phyloP scores from a whole-genome alignment of 2,113 vertebrate genomes.

The Scomber japonicus region DNA sequence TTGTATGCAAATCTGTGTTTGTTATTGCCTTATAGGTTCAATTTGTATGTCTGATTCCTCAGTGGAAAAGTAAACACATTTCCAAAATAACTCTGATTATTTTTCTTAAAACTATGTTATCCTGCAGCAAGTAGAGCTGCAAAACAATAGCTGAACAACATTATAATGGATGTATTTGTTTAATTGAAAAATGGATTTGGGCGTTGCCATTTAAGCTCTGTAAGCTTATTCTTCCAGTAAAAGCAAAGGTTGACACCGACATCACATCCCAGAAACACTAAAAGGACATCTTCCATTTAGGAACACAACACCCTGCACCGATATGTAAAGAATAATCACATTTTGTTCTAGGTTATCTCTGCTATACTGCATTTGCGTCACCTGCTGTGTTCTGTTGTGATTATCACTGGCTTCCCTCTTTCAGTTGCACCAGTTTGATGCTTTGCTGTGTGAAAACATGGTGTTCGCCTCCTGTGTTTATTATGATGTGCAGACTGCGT shows the following conservation, averaged over 20 bases:
- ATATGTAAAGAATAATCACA: slow-evolving; percentile 23
- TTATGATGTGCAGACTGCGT: slow-evolving; percentile 79
- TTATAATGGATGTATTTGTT: neutral
- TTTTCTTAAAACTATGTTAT: neutral
- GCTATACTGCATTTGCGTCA: slow-evolving; percentile 54
- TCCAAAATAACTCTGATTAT: neutral
- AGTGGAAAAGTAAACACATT: neutral
- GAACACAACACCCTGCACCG: neutral
- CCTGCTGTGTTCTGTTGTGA: slow-evolving; percentile 39
- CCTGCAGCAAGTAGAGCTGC: neutral
- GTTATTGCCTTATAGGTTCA: neutral
- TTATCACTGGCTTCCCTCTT: slow-evolving; percentile 3
- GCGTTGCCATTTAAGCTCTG: neutral
- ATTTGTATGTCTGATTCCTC: neutral
- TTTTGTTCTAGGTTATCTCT: slow-evolving; percentile 32
- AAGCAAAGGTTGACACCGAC: neutral
- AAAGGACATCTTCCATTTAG: neutral
- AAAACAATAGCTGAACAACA: neutral
- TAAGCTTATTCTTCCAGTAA: slow-evolving; percentile 25
- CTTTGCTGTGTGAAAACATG: slow-evolving; percentile 52
- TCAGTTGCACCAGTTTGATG: slow-evolving; percentile 23
- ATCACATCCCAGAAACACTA: slow-evolving; percentile 45
- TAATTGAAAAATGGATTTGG: neutral
- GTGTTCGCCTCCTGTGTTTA: slow-evolving; percentile 66
- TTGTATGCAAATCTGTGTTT: slow-evolving; percentile 16